Conservation (phyloP, 2,888 invertebrate species). For the Ectemnius cavifrons region DNA sequence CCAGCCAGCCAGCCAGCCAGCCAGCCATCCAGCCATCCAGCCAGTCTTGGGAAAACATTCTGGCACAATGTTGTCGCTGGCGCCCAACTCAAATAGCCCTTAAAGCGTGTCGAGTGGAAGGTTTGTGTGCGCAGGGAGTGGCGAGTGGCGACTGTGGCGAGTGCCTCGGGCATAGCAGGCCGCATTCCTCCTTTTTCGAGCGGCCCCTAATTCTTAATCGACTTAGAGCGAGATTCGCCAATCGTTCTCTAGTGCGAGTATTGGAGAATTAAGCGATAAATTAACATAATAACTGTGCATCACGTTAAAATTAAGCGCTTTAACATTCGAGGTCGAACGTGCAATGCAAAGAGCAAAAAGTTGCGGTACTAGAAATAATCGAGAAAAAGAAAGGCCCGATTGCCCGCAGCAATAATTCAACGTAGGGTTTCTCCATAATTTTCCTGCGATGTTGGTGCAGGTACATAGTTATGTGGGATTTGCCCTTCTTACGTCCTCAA, state of each 20-base stretch:
- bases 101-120: slow-evolving; percentile 13
- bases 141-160: neutral
- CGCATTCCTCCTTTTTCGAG: slow-evolving; percentile 3
- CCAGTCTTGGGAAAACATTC: slow-evolving; percentile 51
- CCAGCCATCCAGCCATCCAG: slow-evolving; percentile 20
- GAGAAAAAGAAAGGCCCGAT: neutral
- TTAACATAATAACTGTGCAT: slow-evolving; percentile 8
- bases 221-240: neutral
- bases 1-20: slow-evolving; percentile 8
- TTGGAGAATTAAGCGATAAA: neutral
- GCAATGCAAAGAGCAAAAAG: neutral
- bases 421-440: neutral
- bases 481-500: slow-evolving; percentile 10
- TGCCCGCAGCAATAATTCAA: neutral
- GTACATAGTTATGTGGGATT: neutral
- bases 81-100: slow-evolving; percentile 48
- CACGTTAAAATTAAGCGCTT: neutral
- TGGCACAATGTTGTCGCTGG: slow-evolving; percentile 36
- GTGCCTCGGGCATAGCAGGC: neutral
- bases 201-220: slow-evolving; percentile 1
- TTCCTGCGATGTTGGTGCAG: too few species aligned
- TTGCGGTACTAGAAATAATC: neutral
- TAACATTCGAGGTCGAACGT: neutral
- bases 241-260: slow-evolving; percentile 22
- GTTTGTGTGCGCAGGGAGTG: neutral